Conservation (phyloP, 2,888 invertebrate species). For the Drosophila trichaetosa region DNA sequence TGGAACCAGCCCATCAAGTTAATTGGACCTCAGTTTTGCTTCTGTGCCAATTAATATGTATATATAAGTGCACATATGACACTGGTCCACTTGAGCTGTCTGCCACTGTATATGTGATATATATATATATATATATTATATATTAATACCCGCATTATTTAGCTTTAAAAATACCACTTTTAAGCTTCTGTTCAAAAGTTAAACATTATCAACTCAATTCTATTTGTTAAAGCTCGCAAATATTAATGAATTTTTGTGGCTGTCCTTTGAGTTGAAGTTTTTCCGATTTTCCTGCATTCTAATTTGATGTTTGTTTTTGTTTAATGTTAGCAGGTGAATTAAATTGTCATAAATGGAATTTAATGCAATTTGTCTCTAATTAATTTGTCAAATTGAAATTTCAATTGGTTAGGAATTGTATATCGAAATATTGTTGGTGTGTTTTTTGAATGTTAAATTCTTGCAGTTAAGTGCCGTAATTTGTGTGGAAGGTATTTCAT, state of each 20-base stretch:
- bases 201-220: background rate
- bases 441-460: background rate
- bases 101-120: too few relatives aligned
- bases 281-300: background rate
- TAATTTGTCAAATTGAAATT: background rate
- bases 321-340: background rate
- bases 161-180: background rate
- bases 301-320: background rate
- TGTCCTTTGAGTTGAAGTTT: background rate
- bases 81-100: too few relatives aligned
- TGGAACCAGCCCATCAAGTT: background rate
- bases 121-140: background rate
- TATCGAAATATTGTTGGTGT: background rate
- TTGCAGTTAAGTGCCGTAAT: slow-evolving; percentile 57
- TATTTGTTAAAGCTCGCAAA: background rate
- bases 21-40: background rate
- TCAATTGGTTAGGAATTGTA: background rate
- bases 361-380: background rate
- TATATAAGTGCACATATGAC: background rate
- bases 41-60: background rate
- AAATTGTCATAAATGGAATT: background rate
- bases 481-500: slow-evolving; percentile 65
- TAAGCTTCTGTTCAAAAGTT: background rate
- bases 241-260: background rate
- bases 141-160: background rate